Evolutionary conservation across 2,113 vertebrate species (phyloP).

Genomic region (Nematolebias whitei): DNA sequence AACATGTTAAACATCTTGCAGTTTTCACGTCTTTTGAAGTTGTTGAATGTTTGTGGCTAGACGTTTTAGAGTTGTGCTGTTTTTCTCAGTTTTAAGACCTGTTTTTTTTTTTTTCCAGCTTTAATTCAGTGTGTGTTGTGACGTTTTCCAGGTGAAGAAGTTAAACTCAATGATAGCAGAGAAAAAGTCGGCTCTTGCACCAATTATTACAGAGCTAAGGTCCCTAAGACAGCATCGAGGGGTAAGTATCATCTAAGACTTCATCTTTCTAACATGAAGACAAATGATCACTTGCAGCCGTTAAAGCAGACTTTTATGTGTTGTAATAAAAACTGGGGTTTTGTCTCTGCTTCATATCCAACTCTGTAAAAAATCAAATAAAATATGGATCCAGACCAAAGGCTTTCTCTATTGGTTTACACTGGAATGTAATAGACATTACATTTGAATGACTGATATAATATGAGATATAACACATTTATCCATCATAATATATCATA

Average conservation of each 20-base stretch:
- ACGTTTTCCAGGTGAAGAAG: conserved; percentile 87
- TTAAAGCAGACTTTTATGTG: not conserved
- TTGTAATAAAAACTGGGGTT: not conserved
- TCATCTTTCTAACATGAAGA: not conserved
- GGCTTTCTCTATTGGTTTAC: too few species aligned
- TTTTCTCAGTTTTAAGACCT: not conserved
- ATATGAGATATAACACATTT: not conserved
- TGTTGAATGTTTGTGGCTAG: too few species aligned
- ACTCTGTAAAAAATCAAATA: not conserved
- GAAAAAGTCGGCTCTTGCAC: conserved; percentile 92
- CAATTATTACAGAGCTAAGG: conserved; percentile 93
- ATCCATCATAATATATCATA: conserved; percentile 1
- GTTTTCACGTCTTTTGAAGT: too few species aligned
- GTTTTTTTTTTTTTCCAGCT: not conserved
- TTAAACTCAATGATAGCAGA: conserved; percentile 88
- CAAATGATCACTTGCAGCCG: not conserved
- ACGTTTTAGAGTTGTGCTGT: too few species aligned
- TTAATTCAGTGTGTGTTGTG: not conserved
- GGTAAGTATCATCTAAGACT: conserved; percentile 71
- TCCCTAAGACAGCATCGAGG: conserved; percentile 89
- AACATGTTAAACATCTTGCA: too few species aligned
- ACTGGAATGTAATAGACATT: not conserved
- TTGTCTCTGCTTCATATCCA: not conserved
- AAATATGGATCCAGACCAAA: too few species aligned
- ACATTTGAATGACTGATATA: not conserved